Base-by-base conservation (phyloP, 2,797 vertebrate genomes). In the Crenichthys baileyi region DNA sequence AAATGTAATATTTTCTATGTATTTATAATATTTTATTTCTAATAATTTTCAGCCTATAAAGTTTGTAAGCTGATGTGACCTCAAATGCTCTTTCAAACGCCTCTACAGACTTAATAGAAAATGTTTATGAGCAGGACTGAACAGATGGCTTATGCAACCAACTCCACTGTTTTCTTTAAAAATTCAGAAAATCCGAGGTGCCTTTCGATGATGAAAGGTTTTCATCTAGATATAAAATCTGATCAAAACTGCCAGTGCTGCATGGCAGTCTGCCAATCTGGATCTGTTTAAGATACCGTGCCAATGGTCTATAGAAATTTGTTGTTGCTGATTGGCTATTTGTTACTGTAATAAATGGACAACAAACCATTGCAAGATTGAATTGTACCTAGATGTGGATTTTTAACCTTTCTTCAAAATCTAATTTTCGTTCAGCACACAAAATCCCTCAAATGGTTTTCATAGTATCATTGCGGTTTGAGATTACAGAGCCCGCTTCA, bases 141-240 rank as follows among this genome's bases (percentile, higher is more conserved):
- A 77, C 29, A 71, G 75, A 63, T 5, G 63, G 80, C 63, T 75
- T 82, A n/a, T 65, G 16, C 3, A 3, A 11, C 50, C 46, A 75
- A 73, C 78, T 86, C 41, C 74, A 70, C 83, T 29, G 44, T 44
- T 74, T 61, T 81, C 72, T 84, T 78, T 79, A 67, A 24, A 67
- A 65, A 39, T 2, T 87, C 76, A 50, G 85, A 85, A 91, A 87
- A 83, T 89, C 77, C 76, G 79, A 67, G 26, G 79, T 87, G 81
- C 79, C 61, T 88, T 90, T 90, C 86, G 80, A 86, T 85, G 85
- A 87, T 90, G 80, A 86, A 83, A 88, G 56, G 61, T 65, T 84
- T 58, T 29, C 70, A 79, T 81, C n/a, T 60, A 82, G 82, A 85
- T 78, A 76, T 75, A 48, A 88, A 79, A 86, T 89, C 65, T 5